Evolutionary conservation across 2,113 vertebrate genomes (phyloP).

Genomic region (Vanacampus margaritifer): DNA sequence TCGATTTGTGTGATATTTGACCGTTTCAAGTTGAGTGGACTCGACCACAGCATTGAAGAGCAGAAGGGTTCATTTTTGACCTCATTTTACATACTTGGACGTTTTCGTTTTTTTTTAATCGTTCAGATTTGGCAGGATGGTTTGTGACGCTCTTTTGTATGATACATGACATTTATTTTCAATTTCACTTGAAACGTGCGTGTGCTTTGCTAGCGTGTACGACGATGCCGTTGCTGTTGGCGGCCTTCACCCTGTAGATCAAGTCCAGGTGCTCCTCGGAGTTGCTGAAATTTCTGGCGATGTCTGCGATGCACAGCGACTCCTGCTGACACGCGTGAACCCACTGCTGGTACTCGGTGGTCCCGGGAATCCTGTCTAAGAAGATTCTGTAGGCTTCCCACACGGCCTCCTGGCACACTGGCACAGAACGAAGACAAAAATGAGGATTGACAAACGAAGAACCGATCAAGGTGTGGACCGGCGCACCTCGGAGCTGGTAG

Average conservation of each 20-base stretch:
- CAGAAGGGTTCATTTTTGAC: too few species aligned
- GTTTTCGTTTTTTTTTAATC: too few species aligned
- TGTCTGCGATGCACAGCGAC: slow-evolving; percentile 83
- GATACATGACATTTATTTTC: too few species aligned
- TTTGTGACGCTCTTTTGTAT: too few species aligned
- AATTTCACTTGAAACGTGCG: too few species aligned
- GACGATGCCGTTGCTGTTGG: too few species aligned
- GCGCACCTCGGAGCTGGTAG: slow-evolving; percentile 86
- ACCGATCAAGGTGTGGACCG: not conserved
- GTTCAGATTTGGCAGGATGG: too few species aligned
- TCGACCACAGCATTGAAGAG: too few species aligned
- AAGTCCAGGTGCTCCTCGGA: slow-evolving; percentile 83
- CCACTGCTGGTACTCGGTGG: slow-evolving; percentile 85
- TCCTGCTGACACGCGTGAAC: slow-evolving; percentile 84
- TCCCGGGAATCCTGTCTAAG: slow-evolving; percentile 85
- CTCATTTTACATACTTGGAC: too few species aligned
- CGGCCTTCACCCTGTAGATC: slow-evolving; percentile 75
- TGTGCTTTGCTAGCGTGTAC: too few species aligned
- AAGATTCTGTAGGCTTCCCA: slow-evolving; percentile 96
- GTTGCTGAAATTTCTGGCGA: slow-evolving; percentile 87
- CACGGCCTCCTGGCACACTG: slow-evolving; percentile 94
- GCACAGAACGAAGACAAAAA: not conserved
- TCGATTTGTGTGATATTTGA: too few species aligned
- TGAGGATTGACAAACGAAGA: not conserved
- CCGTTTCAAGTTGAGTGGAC: too few species aligned